Conservation (phyloP, 2,888 invertebrate species). For the Orchesella flavescens region DNA sequence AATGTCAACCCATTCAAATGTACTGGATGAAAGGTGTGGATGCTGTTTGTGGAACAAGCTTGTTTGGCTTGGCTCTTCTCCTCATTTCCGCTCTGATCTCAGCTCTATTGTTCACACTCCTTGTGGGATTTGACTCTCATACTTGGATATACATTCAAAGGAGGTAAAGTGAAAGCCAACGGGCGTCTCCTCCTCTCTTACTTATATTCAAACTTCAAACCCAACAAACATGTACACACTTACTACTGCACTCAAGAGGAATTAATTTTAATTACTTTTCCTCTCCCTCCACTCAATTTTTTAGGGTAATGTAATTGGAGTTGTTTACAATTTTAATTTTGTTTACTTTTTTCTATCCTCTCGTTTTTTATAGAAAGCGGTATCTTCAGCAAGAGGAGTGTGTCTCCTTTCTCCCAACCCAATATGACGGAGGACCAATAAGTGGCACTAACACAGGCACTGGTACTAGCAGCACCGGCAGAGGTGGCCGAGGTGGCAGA, state of each 20-base stretch:
- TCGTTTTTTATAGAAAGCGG: constrained; percentile 63
- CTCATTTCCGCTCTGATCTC: constrained; percentile 89
- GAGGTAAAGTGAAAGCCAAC: constrained; percentile 77
- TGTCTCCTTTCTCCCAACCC: constrained; percentile 82
- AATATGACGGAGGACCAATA: constrained; percentile 73
- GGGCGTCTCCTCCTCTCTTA: no score
- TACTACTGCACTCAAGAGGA: neutral
- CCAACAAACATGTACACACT: no score
- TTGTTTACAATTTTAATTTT: constrained; percentile 7
- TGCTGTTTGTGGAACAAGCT: constrained; percentile 69
- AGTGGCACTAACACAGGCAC: constrained; percentile 59
- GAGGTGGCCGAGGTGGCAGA: constrained; percentile 71
- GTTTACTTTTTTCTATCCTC: constrained; percentile 5
- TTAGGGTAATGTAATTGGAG: constrained; percentile 14
- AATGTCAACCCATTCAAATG: constrained; percentile 69
- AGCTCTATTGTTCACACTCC: constrained; percentile 90
- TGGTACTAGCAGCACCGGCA: constrained; percentile 65
- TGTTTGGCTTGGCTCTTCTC: constrained; percentile 85
- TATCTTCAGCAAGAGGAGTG: constrained; percentile 87
- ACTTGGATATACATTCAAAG: constrained; percentile 97
- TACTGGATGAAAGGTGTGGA: constrained; percentile 70
- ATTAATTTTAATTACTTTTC: constrained; percentile 43
- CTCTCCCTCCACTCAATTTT: neutral
- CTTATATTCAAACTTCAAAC: no score
- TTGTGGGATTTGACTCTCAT: constrained; percentile 95